These are phyloP conservation scores for Thymelicus lineola DNA, from an alignment of 2,888 invertebrate genomes.

Conservation along the genomic window DNA sequence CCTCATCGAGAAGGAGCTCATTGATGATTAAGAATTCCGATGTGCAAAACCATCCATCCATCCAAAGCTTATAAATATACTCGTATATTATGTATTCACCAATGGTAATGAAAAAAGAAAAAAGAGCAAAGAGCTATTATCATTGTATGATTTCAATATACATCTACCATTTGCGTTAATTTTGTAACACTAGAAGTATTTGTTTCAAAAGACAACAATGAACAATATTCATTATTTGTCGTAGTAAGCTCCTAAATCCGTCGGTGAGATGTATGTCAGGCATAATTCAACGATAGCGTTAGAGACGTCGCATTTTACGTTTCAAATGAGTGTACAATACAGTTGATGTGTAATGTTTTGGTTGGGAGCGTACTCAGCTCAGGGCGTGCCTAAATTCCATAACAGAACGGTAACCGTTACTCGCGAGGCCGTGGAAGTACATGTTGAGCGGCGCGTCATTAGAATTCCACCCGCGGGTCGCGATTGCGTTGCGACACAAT, in stretches of 20 bases:
- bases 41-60: no score
- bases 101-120: no score
- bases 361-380: slow-evolving; percentile 16
- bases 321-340: slow-evolving; percentile 1
- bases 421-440: slow-evolving; percentile 24
- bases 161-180: no score
- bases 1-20: no score
- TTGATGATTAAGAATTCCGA: no score
- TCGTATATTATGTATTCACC: no score
- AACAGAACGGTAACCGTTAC: slow-evolving; percentile 21
- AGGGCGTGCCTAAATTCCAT: slow-evolving; percentile 30
- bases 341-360: slow-evolving; percentile 27
- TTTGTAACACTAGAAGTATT: no score
- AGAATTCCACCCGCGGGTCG: slow-evolving; percentile 50
- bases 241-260: not conserved
- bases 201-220: not conserved
- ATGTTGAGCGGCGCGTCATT: slow-evolving; percentile 44
- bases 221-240: not conserved
- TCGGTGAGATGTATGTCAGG: not conserved
- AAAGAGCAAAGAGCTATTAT: no score
- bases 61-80: no score
- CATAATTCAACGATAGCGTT: not conserved
- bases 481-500: slow-evolving; percentile 63
- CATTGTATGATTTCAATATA: no score
- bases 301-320: slow-evolving; percentile 8